Evolutionary conservation across 1,140 invertebrate genomes (phyloP), one percentile per base, ranked within the genome.

Genomic region (Coenobita brevimanus): DNA sequence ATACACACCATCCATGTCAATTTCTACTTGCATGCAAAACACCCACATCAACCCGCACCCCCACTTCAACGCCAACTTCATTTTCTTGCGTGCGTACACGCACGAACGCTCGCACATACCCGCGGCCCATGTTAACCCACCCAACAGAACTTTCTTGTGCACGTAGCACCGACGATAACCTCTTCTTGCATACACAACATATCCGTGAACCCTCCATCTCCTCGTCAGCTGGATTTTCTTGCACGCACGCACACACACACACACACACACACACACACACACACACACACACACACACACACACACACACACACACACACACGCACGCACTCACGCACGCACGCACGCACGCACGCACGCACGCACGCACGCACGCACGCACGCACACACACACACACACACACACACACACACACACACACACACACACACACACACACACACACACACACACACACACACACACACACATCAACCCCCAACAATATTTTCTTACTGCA

Each of bases 381-480:
- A 60, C 54, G n/a, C 54, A 60, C 54, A 75, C 33, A 75, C 71
- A 75, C 71, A 75, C 71, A 75, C 71, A 75, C 71, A 75, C 71
- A 75, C 71, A 75, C 71, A 75, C 71, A 75, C 75, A 78, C 38
- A 78, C 75, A 78, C 75, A 78, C 75, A 78, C 75, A 78, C 75
- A 78, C 75, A 78, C 75, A 50, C 41, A 78, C 75, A 78, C 75
- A 50, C 75, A 78, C 75, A 78, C 75, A 78, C 75, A 78, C 75
- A 78, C 75, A 78, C 38, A 43, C 75, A 75, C 24, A 27, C 71
- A 33, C 75, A 33, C 75, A 30, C 75, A n/a, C 6, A 78, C 75
- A 78, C 36, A 78, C 75, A n/a, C n/a, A n/a, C n/a, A n/a, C n/a
- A n/a, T n/a, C 46, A 50, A 6, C 46, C 46, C 46, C 46, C 6